Conservation (phyloP, 2,888 invertebrate species). For the Aethes cnicana region DNA sequence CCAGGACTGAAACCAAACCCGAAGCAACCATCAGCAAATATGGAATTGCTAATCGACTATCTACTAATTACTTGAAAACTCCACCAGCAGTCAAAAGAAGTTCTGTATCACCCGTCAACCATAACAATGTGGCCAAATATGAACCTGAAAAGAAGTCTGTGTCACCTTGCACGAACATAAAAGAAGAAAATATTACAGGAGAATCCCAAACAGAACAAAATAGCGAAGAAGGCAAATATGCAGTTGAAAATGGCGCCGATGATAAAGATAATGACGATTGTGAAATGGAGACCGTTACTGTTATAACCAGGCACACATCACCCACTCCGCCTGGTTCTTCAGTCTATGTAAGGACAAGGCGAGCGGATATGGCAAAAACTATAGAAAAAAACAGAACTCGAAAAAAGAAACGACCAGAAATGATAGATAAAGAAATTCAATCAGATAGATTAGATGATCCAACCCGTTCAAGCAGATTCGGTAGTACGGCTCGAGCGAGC, state of each 20-base stretch:
- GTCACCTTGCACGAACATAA: conserved; percentile 43
- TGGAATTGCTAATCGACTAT: conserved; percentile 67
- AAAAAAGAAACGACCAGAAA: conserved; percentile 79
- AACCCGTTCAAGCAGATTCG: conserved; percentile 85
- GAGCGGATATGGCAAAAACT: conserved; percentile 88
- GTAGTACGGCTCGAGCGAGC: conserved; percentile 81
- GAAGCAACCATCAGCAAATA: conserved; percentile 62
- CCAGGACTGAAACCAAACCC: conserved; percentile 59
- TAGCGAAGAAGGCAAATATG: conserved; percentile 38
- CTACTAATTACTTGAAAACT: conserved; percentile 70
- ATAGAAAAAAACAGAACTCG: conserved; percentile 87
- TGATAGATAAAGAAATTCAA: conserved; percentile 87
- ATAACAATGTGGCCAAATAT: conserved; percentile 47
- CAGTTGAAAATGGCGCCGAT: conserved; percentile 38
- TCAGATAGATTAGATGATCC: conserved; percentile 87
- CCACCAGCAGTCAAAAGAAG: conserved; percentile 65
- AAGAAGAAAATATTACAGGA: too few species aligned
- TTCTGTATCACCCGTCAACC: conserved; percentile 64
- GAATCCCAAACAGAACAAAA: conserved; percentile 33
- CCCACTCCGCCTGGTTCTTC: conserved; percentile 88
- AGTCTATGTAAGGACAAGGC: conserved; percentile 83
- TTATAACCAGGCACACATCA: conserved; percentile 89
- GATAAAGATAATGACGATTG: conserved; percentile 45
- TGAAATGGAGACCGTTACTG: conserved; percentile 78
- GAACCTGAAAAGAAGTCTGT: conserved; percentile 49